Evolutionary conservation across 2,797 vertebrate genomes (phyloP).

Genomic region (Pangasius macronema): DNA sequence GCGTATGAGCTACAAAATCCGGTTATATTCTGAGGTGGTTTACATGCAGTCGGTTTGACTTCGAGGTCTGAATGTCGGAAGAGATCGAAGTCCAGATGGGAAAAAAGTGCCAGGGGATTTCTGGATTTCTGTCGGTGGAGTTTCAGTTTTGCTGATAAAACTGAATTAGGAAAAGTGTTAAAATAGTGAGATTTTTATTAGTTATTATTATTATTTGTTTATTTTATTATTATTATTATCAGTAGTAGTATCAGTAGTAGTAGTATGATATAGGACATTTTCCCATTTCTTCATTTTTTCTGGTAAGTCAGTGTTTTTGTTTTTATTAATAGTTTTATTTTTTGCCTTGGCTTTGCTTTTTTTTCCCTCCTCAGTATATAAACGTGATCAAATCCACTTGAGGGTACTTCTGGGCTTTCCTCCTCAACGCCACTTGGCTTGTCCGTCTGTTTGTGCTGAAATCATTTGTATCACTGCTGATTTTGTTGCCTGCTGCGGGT

Average conservation of each 20-base stretch:
- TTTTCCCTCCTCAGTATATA: neutral
- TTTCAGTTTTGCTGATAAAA: neutral
- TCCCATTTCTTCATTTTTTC: conserved; percentile 10
- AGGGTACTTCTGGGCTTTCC: neutral
- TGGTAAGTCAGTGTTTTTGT: conserved; percentile 7
- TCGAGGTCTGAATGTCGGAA: neutral
- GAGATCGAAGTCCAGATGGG: conserved; percentile 30
- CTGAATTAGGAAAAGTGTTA: neutral
- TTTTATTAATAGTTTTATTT: neutral
- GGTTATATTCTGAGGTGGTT: neutral
- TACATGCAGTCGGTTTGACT: conserved; percentile 1
- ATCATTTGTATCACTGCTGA: conserved; percentile 45
- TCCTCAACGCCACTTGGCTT: neutral
- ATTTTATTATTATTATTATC: neutral
- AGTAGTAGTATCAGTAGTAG: neutral
- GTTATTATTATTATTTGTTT: neutral
- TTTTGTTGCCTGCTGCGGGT: conserved; percentile 31
- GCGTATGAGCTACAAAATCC: neutral
- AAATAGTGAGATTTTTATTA: neutral
- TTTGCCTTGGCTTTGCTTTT: neutral
- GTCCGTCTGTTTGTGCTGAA: neutral
- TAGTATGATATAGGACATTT: neutral
- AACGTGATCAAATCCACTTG: neutral
- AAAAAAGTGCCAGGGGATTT: neutral
- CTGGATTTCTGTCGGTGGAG: neutral